These are phyloP conservation scores for Chlorops oryzae DNA, from an alignment of 1,140 invertebrate species.

Conservation along the genomic window DNA sequence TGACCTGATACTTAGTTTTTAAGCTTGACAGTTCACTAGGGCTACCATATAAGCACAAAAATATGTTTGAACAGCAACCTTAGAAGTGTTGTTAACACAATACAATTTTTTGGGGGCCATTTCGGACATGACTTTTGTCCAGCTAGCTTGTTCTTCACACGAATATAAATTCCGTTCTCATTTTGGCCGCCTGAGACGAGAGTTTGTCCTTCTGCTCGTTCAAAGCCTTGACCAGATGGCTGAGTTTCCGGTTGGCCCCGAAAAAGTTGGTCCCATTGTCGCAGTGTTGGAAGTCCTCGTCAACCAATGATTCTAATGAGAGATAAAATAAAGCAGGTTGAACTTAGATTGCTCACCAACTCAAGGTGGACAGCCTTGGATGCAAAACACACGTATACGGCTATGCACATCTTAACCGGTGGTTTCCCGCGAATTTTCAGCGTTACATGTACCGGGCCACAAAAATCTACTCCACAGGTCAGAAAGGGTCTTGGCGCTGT, in stretches of 20 bases:
- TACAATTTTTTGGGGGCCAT: too few relatives aligned
- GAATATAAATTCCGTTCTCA: too few relatives aligned
- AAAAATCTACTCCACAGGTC: conserved; percentile 10
- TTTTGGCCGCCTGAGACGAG: too few relatives aligned
- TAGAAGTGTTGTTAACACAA: too few relatives aligned
- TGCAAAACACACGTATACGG: conserved; percentile 19
- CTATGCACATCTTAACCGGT: conserved; percentile 17
- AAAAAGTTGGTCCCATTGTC: conserved; percentile 7
- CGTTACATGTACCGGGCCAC: background rate
- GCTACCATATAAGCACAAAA: too few relatives aligned
- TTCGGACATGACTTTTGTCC: too few relatives aligned
- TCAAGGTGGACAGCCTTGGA: conserved; percentile 33
- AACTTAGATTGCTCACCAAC: too few relatives aligned
- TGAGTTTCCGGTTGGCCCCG: background rate
- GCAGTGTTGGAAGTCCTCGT: background rate
- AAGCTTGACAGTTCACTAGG: too few relatives aligned
- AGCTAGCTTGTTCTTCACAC: too few relatives aligned
- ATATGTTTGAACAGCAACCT: too few relatives aligned
- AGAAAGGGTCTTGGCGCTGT: too few relatives aligned
- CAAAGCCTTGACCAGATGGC: background rate
- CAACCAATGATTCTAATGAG: background rate
- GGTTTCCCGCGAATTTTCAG: conserved; percentile 9
- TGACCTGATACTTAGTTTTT: too few relatives aligned
- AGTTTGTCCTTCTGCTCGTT: background rate
- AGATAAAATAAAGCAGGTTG: background rate